A percentile compares a stretch with the other conserved stretches of the same genome.
Conservation (phyloP, 1,140 invertebrate species). For the Asbolus verrucosus region DNA sequence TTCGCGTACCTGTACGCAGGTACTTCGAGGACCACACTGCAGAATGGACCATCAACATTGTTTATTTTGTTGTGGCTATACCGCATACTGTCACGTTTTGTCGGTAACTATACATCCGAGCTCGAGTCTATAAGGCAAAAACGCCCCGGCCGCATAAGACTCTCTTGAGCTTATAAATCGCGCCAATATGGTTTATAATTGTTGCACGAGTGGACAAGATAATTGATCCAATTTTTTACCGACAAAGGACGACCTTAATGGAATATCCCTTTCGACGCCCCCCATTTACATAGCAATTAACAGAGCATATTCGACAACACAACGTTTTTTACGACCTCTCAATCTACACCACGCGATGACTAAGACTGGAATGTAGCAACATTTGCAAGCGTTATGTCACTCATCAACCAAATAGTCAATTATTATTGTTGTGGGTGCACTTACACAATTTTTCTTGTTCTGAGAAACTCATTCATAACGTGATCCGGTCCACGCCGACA, state of each 20-base stretch:
- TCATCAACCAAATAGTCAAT: not conserved
- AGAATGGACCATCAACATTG: slow-evolving; percentile 40
- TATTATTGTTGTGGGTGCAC: slow-evolving; percentile 1
- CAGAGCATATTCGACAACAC: not conserved
- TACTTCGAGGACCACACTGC: slow-evolving; percentile 33
- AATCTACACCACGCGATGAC: not conserved
- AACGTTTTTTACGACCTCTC: not conserved
- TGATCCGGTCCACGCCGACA: too few relatives aligned
- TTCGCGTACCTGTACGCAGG: slow-evolving; percentile 33
- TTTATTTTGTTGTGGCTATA: slow-evolving; percentile 49
- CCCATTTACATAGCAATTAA: slow-evolving; percentile 34
- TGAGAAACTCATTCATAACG: too few relatives aligned
- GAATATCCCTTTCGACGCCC: slow-evolving; percentile 18
- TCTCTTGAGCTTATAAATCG: slow-evolving; percentile 43
- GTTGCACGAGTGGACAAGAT: slow-evolving; percentile 36
- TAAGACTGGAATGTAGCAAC: not conserved
- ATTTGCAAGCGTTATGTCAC: slow-evolving; percentile 6
- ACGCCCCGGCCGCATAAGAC: slow-evolving; percentile 29
- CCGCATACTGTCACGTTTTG: slow-evolving; percentile 50
- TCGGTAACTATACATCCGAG: slow-evolving; percentile 49
- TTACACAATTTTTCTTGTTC: slow-evolving; percentile 3
- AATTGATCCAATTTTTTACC: slow-evolving; percentile 46
- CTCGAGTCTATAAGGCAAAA: slow-evolving; percentile 43
- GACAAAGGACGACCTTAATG: slow-evolving; percentile 29
- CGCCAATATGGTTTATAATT: slow-evolving; percentile 45